phyloP scores from a whole-genome alignment of 2,113 vertebrate genomes.

The Phylloscopus trochilus region DNA sequence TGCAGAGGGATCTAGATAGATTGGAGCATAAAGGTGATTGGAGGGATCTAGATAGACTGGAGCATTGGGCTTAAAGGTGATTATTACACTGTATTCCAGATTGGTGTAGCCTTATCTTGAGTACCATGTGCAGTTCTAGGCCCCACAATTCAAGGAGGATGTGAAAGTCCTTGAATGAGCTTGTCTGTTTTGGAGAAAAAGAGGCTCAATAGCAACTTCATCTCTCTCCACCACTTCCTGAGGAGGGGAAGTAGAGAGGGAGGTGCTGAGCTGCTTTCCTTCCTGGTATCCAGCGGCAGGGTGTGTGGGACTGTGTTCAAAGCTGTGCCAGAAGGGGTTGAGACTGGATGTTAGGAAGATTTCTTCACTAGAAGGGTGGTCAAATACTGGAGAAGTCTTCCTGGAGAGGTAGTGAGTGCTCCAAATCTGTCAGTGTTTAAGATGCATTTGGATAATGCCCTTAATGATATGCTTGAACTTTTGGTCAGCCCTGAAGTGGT shows the following conservation, averaged over 20 bases:
- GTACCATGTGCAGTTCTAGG: not conserved
- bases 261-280: not conserved
- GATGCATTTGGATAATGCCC: not conserved
- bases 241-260: not conserved
- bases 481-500: not conserved
- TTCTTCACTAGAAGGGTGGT: not conserved
- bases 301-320: not conserved
- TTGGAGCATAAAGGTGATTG: no score
- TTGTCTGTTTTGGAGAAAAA: not conserved
- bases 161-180: not conserved
- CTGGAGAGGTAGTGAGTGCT: not conserved
- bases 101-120: not conserved
- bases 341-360: not conserved
- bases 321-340: not conserved
- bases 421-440: not conserved
- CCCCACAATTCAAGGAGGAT: not conserved
- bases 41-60: not conserved
- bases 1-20: not conserved
- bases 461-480: not conserved
- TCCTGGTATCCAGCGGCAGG: not conserved
- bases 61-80: not conserved
- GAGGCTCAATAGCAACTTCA: not conserved
- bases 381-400: not conserved
- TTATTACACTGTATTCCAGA: not conserved
- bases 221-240: not conserved